Evolutionary conservation across 2,888 invertebrate genomes (phyloP), one percentile per base, ranked within the genome.

Genomic region (Himalopsyche kuldschensis): DNA sequence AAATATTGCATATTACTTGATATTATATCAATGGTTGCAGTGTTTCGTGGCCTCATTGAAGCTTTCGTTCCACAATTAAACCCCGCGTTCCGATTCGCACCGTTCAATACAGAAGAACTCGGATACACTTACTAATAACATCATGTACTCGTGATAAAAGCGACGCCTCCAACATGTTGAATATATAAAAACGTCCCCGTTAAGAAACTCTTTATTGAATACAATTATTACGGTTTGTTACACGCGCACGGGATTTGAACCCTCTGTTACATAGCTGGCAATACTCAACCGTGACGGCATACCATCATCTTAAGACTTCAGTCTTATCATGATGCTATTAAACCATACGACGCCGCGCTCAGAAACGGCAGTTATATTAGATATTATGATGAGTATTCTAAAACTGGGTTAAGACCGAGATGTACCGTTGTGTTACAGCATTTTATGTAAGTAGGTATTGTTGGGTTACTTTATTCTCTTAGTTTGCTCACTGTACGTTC

Each of bases 341-440:
- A 55, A 24, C 55, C 6, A 55, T 55, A 55, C 41, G 41, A 41
- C 20, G 55, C 20, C 20, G 20, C 55, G 55, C 24, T 20, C 24
- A 55, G 55, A 55, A 55, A 55, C 55, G 55, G 55, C 55, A 55
- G 55, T 55, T 55, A 55, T 55, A 55, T 55, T 55, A 55, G 55
- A 55, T 55, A 55, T 55, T 55, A 55, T 55, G 20, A 55, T 55
- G 55, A 20, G 55, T 55, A 75, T 55, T 17, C 15, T 31, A 48
- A 78, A 85, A 85, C 85, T 85, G 82, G 85, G 85, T 85, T 85
- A 85, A 85, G 85, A 85, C 79, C 85, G 81, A 81, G 83, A 83
- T 83, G 30, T 85, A 85, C 85, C 85, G 85, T 83, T 85, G 81
- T 4, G 78, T 78, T 82, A 78, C 81, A 82, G 78, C 77, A 82